Conservation (phyloP, 2,113 vertebrate species). For the Turnix velox region DNA sequence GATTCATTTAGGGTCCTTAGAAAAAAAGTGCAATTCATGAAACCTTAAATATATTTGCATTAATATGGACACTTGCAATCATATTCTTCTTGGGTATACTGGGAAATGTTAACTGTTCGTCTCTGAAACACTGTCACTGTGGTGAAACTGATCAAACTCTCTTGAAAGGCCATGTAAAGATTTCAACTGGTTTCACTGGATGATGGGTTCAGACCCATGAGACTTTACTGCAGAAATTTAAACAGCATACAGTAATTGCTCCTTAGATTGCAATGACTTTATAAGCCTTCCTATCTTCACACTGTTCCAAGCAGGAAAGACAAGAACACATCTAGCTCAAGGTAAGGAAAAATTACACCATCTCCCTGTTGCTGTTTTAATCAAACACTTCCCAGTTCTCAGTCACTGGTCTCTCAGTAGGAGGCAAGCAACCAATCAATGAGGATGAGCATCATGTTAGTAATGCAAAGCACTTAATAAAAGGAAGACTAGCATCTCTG, state of each 20-base stretch:
- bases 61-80: not conserved
- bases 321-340: not conserved
- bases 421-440: not conserved
- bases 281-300: not conserved
- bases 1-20: not conserved
- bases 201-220: not conserved
- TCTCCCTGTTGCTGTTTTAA: not conserved
- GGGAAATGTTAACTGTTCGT: not conserved
- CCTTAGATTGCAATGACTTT: not conserved
- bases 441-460: conserved; percentile 9
- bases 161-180: not conserved
- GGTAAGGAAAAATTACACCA: not conserved
- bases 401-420: not conserved
- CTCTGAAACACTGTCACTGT: not conserved
- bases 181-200: not conserved
- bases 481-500: not conserved
- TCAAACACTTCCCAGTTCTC: not conserved
- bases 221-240: not conserved
- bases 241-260: not conserved
- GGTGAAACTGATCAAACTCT: not conserved
- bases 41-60: not conserved
- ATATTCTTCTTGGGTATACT: not conserved
- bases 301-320: not conserved
- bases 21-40: not conserved
- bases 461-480: conserved; percentile 39